Conservation (phyloP, 2,797 vertebrate species). For the Sebastes diploproa region DNA sequence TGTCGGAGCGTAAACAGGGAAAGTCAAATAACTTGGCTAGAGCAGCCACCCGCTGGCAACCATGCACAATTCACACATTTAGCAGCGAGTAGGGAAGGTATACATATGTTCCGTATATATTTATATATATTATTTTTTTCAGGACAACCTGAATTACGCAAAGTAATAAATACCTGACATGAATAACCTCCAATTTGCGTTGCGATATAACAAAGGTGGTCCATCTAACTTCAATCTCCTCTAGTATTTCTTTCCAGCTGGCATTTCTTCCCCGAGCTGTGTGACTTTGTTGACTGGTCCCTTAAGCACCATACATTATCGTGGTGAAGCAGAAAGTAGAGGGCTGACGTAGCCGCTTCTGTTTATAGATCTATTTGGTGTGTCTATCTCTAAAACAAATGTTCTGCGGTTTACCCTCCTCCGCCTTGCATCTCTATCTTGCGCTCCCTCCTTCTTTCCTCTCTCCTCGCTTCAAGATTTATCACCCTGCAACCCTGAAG, state of each 20-base stretch:
- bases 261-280: slow-evolving; percentile 9
- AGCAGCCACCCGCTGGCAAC: neutral
- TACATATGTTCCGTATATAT: neutral
- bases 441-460: slow-evolving; percentile 32
- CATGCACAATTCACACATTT: neutral
- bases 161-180: neutral
- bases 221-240: neutral
- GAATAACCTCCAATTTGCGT: neutral
- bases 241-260: slow-evolving; percentile 6
- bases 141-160: neutral
- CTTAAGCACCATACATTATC: slow-evolving; percentile 59
- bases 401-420: slow-evolving; percentile 41
- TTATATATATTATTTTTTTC: neutral
- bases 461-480: slow-evolving; percentile 39
- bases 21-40: neutral
- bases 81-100: too few species aligned
- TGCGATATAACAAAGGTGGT: neutral
- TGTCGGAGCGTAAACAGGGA: neutral
- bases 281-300: slow-evolving; percentile 53
- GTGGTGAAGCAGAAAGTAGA: slow-evolving; percentile 30
- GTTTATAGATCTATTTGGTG: slow-evolving; percentile 59
- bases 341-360: slow-evolving; percentile 51
- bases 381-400: slow-evolving; percentile 65
- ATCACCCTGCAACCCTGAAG: slow-evolving; percentile 33
- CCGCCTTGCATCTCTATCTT: slow-evolving; percentile 40